Evolutionary conservation across 2,113 vertebrate genomes (phyloP), one percentile per base, ranked within the genome.

Genomic region (Centropus unirufus): DNA sequence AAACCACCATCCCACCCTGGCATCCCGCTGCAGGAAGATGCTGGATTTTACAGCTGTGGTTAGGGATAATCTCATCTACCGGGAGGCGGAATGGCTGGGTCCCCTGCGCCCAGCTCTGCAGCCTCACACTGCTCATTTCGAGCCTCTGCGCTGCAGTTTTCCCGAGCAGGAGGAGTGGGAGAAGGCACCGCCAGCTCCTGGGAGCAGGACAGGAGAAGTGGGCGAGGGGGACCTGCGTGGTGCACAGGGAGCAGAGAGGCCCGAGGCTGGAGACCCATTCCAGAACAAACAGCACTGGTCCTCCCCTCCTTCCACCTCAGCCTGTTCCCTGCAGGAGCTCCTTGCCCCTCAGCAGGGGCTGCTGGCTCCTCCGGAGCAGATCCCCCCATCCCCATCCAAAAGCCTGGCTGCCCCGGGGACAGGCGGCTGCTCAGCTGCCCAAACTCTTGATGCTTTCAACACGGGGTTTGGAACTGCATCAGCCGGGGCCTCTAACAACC

Each of bases 191-290:
- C 30, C 18, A 14, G 27, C 21, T 64, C 36, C 67, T 22, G 59
- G 1, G 21, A 39, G 66, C 23, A 5, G 46, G 40, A 49, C 32
- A 58, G 59, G 8, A 29, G 22, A 22, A 3, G 2, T 7, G 9
- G 21, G 3, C 14, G 49, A 7, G 30, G 18, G 47, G 30, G 30
- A 0, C 4, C 55, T 2, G 5, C 12, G 19, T 42, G 46, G 27
- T 47, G 89, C 19, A 1, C 24, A 39, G 52, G 8, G 11, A 72
- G 40, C 40, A 21, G 42, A 30, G n/a, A 42, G 26, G 23, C 59
- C 11, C n/a, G 22, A 57, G 23, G 40, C 44, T 49, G 44, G 66
- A 86, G 29, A 61, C 54, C 11, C 22, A 17, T n/a, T 18, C 15
- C 47, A 12, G 32, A n/a, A 27, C 19, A 42, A 62, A 24, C 21